Conservation (phyloP, 2,797 vertebrate species). For the Allobates femoralis region DNA sequence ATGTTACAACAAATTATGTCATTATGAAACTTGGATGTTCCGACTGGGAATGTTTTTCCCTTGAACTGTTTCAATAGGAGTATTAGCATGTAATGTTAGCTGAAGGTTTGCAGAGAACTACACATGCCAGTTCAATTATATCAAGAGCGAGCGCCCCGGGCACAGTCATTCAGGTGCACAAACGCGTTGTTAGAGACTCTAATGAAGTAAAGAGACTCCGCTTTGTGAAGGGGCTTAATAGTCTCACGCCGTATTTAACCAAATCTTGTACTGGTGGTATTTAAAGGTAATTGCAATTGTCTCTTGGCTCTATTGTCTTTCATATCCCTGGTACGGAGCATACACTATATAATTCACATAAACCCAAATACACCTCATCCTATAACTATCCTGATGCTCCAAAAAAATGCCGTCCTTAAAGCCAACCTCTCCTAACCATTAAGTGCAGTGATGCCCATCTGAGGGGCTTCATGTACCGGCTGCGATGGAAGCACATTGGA, state of each 20-base stretch:
- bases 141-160: slow-evolving; percentile 46
- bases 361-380: background rate
- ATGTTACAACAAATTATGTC: slow-evolving; percentile 49
- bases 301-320: background rate
- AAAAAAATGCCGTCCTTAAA: background rate
- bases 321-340: background rate
- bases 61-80: slow-evolving; percentile 49
- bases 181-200: slow-evolving; percentile 49
- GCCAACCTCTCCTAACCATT: background rate
- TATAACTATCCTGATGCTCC: background rate
- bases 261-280: background rate
- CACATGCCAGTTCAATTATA: slow-evolving; percentile 53
- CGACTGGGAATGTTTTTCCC: slow-evolving; percentile 42
- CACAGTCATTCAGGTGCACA: slow-evolving; percentile 52
- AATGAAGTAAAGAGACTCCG: slow-evolving; percentile 36
- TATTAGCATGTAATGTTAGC: slow-evolving; percentile 54
- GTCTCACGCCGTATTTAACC: slow-evolving; percentile 15
- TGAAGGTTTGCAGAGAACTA: slow-evolving; percentile 50
- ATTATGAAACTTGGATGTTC: slow-evolving; percentile 44
- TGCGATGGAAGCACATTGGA: too few species aligned
- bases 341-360: background rate
- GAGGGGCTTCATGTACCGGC: background rate
- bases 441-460: background rate
- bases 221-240: slow-evolving; percentile 1
- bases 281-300: background rate